Base-by-base conservation (phyloP, 2,888 invertebrate species). In the Campoplex nolae region DNA sequence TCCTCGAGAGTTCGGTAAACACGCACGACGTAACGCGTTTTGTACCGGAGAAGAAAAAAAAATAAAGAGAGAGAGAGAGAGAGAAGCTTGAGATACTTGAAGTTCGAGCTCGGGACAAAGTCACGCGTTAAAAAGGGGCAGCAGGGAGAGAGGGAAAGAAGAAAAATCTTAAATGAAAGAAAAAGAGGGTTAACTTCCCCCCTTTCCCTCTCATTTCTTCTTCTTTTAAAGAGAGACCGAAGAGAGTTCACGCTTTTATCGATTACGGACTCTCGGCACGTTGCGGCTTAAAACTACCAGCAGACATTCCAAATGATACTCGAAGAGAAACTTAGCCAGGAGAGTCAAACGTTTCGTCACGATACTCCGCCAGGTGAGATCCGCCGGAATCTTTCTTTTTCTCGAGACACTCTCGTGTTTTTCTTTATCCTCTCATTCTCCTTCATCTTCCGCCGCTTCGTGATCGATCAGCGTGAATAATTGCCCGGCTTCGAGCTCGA, bases 1-100 rank as follows among this genome's bases (percentile, higher is more conserved):
- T 84, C 84, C 74, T 86, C 77, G 68, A 86, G 84, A 81, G 84
- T 81, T 84, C 74, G 86, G 86, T 84, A 86, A 86, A 86, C 86
- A 86, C 71, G 67, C 71, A 74, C 56, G 51, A 84, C 80, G 82
- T 65, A 70, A 73, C 65, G 77, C 82, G 67, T 74, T 79, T 86
- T 71, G 78, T 65, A 74, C 74, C 74, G 54, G 74, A 83, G 56
- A 51, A 79, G 62, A 65, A 23, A 42, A 45, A 78, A 8, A 28
- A 67, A 51, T 38, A 38, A 38, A 38, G 38, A 76, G 56, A 56
- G 45, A 54, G 42, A 74, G 68, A 48, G 58, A 54, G 70, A 42
- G 71, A 84, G 28, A 70, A 83, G 71, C 73, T 79, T 73, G 73
- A 80, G 76, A 86, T 58, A 42, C 83, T 73, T 71, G 54, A 80